phyloP scores from a whole-genome alignment of 2,888 invertebrate species.

The Acanthococcus lagerstroemiae region DNA sequence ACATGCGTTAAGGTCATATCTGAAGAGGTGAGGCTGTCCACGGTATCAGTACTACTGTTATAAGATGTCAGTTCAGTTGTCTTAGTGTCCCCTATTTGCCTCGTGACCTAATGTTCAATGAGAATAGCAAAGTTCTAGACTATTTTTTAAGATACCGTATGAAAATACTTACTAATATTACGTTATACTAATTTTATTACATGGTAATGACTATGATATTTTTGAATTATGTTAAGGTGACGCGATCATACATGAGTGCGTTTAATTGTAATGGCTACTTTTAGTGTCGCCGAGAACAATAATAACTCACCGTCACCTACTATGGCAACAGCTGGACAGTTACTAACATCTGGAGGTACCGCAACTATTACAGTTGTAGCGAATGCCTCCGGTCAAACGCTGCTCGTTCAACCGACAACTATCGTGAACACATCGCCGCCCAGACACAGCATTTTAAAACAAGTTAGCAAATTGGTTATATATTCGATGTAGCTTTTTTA shows the following conservation, averaged over 20 bases:
- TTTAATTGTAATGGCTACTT: slow-evolving; percentile 21
- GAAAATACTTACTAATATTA: background rate
- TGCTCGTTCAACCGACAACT: slow-evolving; percentile 33
- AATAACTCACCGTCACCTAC: slow-evolving; percentile 21
- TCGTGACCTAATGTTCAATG: background rate
- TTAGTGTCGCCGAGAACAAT: slow-evolving; percentile 20
- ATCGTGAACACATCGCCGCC: slow-evolving; percentile 27
- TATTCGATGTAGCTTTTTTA: too few relatives aligned
- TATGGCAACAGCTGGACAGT: slow-evolving; percentile 27
- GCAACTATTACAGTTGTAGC: slow-evolving; percentile 34
- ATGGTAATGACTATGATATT: background rate
- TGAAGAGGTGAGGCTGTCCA: too few relatives aligned
- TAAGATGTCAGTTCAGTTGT: too few relatives aligned
- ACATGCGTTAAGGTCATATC: too few relatives aligned
- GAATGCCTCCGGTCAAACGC: slow-evolving; percentile 33
- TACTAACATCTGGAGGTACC: slow-evolving; percentile 25
- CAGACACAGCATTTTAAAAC: slow-evolving; percentile 20
- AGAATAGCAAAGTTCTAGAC: too few relatives aligned
- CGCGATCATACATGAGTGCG: background rate
- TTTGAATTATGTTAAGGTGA: background rate
- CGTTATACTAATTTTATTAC: background rate
- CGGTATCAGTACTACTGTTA: too few relatives aligned
- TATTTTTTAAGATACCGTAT: too few relatives aligned
- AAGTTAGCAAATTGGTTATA: too few relatives aligned
- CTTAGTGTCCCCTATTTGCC: too few relatives aligned